Evolutionary conservation across 2,797 vertebrate genomes (phyloP).

Genomic region (Acrocephalus scirpaceus): DNA sequence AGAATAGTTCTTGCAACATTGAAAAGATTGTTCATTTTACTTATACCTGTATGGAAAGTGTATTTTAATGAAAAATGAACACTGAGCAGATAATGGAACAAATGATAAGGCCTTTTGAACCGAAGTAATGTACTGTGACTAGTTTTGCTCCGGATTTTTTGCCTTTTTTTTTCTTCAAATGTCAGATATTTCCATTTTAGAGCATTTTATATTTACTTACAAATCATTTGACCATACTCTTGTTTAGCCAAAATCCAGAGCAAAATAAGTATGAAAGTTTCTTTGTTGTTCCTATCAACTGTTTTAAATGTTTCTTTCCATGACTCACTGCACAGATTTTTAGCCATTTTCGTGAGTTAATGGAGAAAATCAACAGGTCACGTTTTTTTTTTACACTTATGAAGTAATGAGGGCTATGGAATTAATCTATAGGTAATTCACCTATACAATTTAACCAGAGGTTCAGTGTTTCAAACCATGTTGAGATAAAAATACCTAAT

Average conservation of each 20-base stretch:
- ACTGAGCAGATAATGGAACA: background rate
- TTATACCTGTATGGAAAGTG: background rate
- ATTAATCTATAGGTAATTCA: background rate
- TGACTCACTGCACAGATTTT: background rate
- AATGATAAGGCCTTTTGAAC: background rate
- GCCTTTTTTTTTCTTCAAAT: background rate
- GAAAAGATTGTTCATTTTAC: background rate
- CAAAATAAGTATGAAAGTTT: background rate
- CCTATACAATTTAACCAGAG: background rate
- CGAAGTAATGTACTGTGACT: background rate
- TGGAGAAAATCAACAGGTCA: background rate
- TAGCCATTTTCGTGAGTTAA: background rate
- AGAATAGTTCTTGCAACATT: background rate
- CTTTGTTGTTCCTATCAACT: background rate
- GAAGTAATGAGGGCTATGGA: background rate
- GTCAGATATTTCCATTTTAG: background rate
- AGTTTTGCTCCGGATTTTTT: background rate
- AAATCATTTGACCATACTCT: background rate
- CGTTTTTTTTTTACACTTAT: background rate
- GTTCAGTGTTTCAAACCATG: background rate
- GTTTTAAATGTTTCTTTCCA: background rate
- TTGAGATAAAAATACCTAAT: background rate
- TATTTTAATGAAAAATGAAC: background rate
- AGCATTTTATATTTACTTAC: background rate
- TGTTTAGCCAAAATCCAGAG: background rate